Conservation (phyloP, 2,113 vertebrate genomes). For the Phyllostomus hastatus region DNA sequence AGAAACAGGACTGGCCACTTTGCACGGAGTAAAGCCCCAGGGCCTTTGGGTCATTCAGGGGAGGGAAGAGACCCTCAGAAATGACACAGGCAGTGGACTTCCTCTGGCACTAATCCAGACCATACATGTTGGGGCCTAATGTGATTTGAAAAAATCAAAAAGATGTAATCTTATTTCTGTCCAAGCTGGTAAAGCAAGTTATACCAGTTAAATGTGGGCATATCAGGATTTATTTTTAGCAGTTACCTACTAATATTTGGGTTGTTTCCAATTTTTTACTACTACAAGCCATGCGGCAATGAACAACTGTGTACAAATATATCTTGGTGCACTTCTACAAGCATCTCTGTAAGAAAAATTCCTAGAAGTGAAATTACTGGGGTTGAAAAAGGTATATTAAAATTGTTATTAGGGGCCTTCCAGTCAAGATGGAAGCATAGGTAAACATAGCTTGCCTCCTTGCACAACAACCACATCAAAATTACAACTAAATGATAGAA, state of each 20-base stretch:
- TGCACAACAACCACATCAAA: no score
- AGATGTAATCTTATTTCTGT: conserved; percentile 65
- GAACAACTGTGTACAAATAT: background rate
- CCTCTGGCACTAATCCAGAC: conserved; percentile 54
- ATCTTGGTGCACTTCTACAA: background rate
- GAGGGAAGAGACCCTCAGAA: background rate
- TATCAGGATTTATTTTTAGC: conserved; percentile 67
- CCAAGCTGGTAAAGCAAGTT: conserved; percentile 62
- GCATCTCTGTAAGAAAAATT: conserved; percentile 5
- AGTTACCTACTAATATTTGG: conserved; percentile 60
- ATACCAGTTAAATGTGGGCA: conserved; percentile 40
- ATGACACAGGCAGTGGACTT: conserved; percentile 30
- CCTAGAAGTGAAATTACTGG: background rate
- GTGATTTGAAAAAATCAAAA: conserved; percentile 60
- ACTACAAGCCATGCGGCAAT: background rate
- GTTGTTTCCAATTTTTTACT: conserved; percentile 34
- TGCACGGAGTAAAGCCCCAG: conserved; percentile 25
- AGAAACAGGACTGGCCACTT: conserved; percentile 33
- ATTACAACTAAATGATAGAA: no score
- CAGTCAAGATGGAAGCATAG: no score
- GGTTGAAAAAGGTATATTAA: background rate
- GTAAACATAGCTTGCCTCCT: no score
- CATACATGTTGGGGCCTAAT: conserved; percentile 48
- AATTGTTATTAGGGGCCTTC: background rate
- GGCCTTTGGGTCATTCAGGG: background rate